A percentile compares a stretch with the other conserved stretches of the same genome.
These are phyloP conservation scores for Coelopa pilipes DNA, from an alignment of 2,888 invertebrate species.

Conservation along the genomic window DNA sequence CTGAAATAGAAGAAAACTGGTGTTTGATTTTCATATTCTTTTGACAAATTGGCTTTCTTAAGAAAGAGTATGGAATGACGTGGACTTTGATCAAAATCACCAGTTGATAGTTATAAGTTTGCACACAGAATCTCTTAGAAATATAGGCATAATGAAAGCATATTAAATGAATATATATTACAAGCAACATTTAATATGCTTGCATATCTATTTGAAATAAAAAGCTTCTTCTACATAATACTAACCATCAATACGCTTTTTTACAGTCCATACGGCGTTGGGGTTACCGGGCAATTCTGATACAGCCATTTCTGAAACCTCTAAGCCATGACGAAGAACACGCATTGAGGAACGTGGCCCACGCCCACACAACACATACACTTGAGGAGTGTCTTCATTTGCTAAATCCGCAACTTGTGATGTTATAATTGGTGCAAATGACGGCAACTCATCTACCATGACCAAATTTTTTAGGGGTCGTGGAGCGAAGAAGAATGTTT, in stretches of 20 bases:
- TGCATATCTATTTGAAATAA: conserved; percentile 39
- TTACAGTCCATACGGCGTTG: conserved; percentile 99
- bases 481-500: conserved; percentile 98
- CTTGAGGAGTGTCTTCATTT: conserved; percentile 98
- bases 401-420: conserved; percentile 93
- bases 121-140: conserved; percentile 37
- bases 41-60: conserved; percentile 44
- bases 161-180: conserved; percentile 36
- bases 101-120: conserved; percentile 52
- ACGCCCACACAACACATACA: conserved; percentile 95
- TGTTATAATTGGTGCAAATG: conserved; percentile 88
- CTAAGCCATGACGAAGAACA: conserved; percentile 95
- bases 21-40: conserved; percentile 80
- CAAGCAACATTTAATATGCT: conserved; percentile 41
- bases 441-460: conserved; percentile 96
- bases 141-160: conserved; percentile 46
- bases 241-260: conserved; percentile 95
- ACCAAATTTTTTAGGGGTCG: conserved; percentile 93
- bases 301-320: conserved; percentile 99
- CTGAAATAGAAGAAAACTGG: conserved; percentile 91
- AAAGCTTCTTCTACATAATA: conserved; percentile 46
- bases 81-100: conserved; percentile 47
- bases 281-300: conserved; percentile 99
- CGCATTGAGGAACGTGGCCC: conserved; percentile 94
- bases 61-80: conserved; percentile 2